Evolutionary conservation across 1,140 invertebrate genomes (phyloP), one percentile per base, ranked within the genome.

Genomic region (Cecropterus lyciades): DNA sequence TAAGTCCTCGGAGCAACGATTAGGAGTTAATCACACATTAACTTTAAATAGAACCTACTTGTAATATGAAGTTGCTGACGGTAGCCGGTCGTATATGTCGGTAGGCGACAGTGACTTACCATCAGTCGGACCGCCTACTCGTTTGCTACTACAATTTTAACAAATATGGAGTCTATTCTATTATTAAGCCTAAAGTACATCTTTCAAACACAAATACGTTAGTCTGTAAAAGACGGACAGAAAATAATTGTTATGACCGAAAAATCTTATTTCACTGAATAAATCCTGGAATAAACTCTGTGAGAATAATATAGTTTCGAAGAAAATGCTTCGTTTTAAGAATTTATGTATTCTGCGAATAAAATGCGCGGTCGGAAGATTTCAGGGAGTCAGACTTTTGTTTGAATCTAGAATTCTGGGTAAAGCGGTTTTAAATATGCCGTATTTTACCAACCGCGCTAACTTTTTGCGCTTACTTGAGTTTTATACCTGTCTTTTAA

Each of bases 371-470:
- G 37, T 40, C 37, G 37, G 37, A 11, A n/a, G 37, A n/a, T 40
- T 40, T 5, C 37, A n/a, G 37, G 2, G 10, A 40, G n/a, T 40
- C 37, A n/a, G 37, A n/a, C 10, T 40, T 33, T 40, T 40, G 37
- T 40, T n/a, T 40, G 37, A 40, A n/a, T 40, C 37, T 40, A 40
- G 10, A n/a, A n/a, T n/a, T 40, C 37, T 40, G n/a, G 37, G n/a
- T 3, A 7, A n/a, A 40, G 37, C 37, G 10, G 37, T 40, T 40
- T 40, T 40, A n/a, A 40, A 40, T 40, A 40, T 5, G 37, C n/a
- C 37, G 37, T 40, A 40, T 40, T 40, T 40, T 40, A n/a, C 37
- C 10, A 5, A n/a, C 2, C 37, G n/a, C 5, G 11, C 2, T 5
- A n/a, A 40, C 10, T 40, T 40, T 40, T 40, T 40, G 37, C 37